Base-by-base conservation (phyloP, 2,888 invertebrate species). In the Drosophila multiciliata region DNA sequence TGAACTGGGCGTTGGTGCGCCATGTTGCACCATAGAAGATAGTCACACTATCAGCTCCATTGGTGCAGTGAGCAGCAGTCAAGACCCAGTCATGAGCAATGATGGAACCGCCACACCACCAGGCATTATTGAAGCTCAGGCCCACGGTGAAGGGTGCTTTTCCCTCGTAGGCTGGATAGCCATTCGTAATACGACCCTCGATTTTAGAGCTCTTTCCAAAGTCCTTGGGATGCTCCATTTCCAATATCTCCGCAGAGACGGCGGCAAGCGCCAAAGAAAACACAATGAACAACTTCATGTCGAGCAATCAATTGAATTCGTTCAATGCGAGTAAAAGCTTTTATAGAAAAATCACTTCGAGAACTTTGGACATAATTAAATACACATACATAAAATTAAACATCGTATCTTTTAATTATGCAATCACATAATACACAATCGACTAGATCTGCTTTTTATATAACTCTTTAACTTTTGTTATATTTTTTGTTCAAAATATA, bases 141-240 rank as follows among this genome's bases (percentile, higher is more conserved):
- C 90, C 91, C 5, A 91, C 90, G 52, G 87, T 90, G 74, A 89
- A 89, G 36, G 91, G 88, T 23, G 87, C 87, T 49, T 89, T 79
- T 35, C 86, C 89, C 36, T 76, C 81, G 15, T 65, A 38, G 9
- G 83, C 83, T 45, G 68, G 60, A 29, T 78, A 73, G 26, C 89
- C 89, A 62, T 85, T 83, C 48, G 83, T 83, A 35, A 89, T 89
- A 9, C 87, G 82, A 57, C 33, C 82, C 57, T 61, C 66, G 20
- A 73, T 17, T 42, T 74, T 62, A 4, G 9, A 36, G 6, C 38
- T 26, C 40, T 29, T 45, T 15, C 54, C 48, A 42, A 74, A 42
- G 58, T 73, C 67, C 62, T 74, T 73, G 48, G 61, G 57, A n/a
- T 60, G 58, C 48, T 61, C 66, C 73, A 73, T 73, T 26, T 70